phyloP scores from a whole-genome alignment of 2,888 invertebrate species.

The Cryptus armator region DNA sequence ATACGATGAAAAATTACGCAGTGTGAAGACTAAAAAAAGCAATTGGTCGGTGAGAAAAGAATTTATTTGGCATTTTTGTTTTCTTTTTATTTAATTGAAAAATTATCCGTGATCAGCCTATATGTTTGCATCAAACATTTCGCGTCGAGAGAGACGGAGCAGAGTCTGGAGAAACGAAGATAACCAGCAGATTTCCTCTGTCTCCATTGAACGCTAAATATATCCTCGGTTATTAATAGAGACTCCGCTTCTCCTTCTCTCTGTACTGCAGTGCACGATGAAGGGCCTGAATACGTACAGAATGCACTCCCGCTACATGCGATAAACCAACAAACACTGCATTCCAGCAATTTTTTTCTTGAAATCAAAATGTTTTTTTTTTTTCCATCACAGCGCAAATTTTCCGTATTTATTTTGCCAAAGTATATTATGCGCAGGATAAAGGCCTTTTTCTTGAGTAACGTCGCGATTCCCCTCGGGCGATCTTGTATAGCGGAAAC shows the following conservation, averaged over 20 bases:
- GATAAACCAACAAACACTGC: constrained; percentile 49
- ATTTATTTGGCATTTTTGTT: neutral
- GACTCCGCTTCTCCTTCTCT: constrained; percentile 51
- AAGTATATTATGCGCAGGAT: constrained; percentile 1
- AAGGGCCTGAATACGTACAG: constrained; percentile 67
- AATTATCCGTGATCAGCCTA: neutral
- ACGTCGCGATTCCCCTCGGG: constrained; percentile 34
- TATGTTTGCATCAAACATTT: constrained; percentile 1
- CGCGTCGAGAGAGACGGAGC: neutral
- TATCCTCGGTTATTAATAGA: constrained; percentile 83
- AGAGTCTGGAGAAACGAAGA: constrained; percentile 35
- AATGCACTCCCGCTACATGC: constrained; percentile 44
- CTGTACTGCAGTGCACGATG: constrained; percentile 69
- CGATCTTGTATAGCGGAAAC: constrained; percentile 47
- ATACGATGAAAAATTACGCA: neutral
- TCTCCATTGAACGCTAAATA: constrained; percentile 83
- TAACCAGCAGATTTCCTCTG: constrained; percentile 71
- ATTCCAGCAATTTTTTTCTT: constrained; percentile 8
- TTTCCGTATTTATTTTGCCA: constrained; percentile 1
- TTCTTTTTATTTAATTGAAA: neutral
- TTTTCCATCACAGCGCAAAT: neutral
- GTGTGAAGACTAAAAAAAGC: neutral
- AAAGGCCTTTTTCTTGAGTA: constrained; percentile 6
- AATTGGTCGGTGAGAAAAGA: neutral
- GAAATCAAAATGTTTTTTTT: constrained; percentile 2